Base-by-base conservation (phyloP, 1,140 invertebrate species). In the Drosophila gunungcola region DNA sequence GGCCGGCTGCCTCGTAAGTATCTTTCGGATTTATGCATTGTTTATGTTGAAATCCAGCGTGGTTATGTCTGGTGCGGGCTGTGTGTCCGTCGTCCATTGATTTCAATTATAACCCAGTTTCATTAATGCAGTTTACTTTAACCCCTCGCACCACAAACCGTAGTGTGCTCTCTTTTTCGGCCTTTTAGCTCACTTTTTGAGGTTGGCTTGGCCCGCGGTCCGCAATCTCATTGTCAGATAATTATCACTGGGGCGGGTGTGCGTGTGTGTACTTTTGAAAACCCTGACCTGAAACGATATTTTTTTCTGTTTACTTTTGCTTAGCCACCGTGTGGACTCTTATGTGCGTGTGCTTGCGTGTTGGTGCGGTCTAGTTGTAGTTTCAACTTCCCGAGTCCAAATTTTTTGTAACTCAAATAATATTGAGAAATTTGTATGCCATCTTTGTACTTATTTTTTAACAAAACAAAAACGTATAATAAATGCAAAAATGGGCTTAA, bases 41-140 rank as follows among this genome's bases (percentile, higher is more conserved):
- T 70, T 82, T 70, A 79, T 82, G 80, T 75, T 79, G 64, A 84
- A 84, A 83, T 75, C 82, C 75, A 74, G 73, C 34, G 34, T 25
- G 58, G 25, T 34, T 62, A 42, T 69, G 63, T 69, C 49, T 69
- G 65, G 25, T 29, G 46, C 25, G 25, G 25, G 9, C 43, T 16
- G 27, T 38, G n/a, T 46, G 49, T 38, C 41, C 42, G 46, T 62
- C 52, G 55, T 60, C 63, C 78, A 80, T 80, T 82, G 78, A 79
- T 82, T 88, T 79, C 65, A 86, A 86, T 88, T 86, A 88, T 88
- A 88, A 88, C 84, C 83, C 84, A 83, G 84, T 88, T 86, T 83
- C 55, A 77, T 77, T 77, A 69, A 77, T 77, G 64, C 67, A 82
- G 73, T 70, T 75, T 76, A 65, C 65, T 55, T 72, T 42, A 49